phyloP scores from a whole-genome alignment of 2,797 vertebrate genomes.

The Pseudocheirus occidentalis region DNA sequence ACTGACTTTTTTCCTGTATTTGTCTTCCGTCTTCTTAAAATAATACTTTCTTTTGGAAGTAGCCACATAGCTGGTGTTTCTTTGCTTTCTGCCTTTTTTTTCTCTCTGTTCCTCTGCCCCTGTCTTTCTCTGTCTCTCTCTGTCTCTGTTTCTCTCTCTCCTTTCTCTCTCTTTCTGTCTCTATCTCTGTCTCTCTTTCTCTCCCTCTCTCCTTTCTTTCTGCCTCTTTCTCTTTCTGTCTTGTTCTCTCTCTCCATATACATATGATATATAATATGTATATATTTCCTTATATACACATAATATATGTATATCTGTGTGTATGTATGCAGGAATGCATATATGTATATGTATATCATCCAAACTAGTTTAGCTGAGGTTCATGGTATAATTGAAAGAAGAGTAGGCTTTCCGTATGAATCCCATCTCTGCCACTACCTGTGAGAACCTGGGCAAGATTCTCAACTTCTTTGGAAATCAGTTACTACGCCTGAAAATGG shows the following conservation, averaged over 20 bases:
- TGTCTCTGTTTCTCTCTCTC: not conserved
- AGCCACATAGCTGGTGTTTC: not conserved
- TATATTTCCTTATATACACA: not conserved
- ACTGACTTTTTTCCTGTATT: not conserved
- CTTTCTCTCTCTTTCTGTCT: too few species aligned
- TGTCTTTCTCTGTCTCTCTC: not conserved
- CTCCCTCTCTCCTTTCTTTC: too few species aligned
- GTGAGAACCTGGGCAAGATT: not conserved
- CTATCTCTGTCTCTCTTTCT: not conserved
- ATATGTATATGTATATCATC: not conserved
- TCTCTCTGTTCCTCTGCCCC: too few species aligned
- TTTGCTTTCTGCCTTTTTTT: not conserved
- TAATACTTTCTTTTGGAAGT: not conserved
- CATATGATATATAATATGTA: not conserved
- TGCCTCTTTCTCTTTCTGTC: too few species aligned
- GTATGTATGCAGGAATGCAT: not conserved
- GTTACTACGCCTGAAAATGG: not conserved
- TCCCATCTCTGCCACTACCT: not conserved
- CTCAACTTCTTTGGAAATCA: not conserved
- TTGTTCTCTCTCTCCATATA: not conserved
- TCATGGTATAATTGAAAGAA: not conserved
- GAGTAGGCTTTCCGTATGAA: not conserved
- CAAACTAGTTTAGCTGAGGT: not conserved
- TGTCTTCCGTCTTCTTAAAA: not conserved
- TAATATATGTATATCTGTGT: not conserved